phyloP scores from a whole-genome alignment of 2,113 vertebrate species.

The Micronisus gabar region DNA sequence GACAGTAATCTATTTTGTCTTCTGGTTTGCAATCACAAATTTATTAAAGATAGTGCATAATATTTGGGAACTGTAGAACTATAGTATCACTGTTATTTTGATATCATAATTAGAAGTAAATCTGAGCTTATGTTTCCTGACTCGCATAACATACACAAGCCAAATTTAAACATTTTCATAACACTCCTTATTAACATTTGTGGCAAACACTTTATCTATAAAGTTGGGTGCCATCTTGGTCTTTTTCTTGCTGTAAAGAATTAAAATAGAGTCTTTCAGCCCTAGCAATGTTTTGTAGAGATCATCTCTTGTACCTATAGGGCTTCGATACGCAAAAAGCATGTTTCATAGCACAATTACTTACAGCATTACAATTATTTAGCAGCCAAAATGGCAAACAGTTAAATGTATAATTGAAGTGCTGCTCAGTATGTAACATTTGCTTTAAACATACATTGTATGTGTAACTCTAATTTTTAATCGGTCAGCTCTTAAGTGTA shows the following conservation, averaged over 20 bases:
- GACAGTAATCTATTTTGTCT: conserved; percentile 40
- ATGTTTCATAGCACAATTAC: conserved; percentile 62
- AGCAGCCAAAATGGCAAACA: conserved; percentile 51
- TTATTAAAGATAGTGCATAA: background rate
- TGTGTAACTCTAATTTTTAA: conserved; percentile 56
- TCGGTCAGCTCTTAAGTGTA: conserved; percentile 47
- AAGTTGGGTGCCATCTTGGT: conserved; percentile 55
- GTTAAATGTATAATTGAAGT: conserved; percentile 48
- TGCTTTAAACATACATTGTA: conserved; percentile 54
- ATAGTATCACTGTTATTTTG: background rate
- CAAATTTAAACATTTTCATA: conserved; percentile 37
- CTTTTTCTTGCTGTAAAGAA: conserved; percentile 52
- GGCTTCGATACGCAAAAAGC: conserved; percentile 23
- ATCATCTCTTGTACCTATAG: conserved; percentile 19
- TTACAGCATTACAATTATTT: conserved; percentile 52
- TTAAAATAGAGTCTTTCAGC: conserved; percentile 20
- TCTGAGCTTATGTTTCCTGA: conserved; percentile 30
- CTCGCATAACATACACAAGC: background rate
- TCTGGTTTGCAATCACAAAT: conserved; percentile 33
- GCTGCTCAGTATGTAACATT: conserved; percentile 58
- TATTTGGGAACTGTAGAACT: background rate
- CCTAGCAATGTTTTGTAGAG: conserved; percentile 30
- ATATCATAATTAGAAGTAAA: conserved; percentile 16
- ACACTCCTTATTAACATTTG: conserved; percentile 39
- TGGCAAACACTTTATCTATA: conserved; percentile 19